Conservation (phyloP, 2,797 vertebrate species). For the Molossus alvarezi region DNA sequence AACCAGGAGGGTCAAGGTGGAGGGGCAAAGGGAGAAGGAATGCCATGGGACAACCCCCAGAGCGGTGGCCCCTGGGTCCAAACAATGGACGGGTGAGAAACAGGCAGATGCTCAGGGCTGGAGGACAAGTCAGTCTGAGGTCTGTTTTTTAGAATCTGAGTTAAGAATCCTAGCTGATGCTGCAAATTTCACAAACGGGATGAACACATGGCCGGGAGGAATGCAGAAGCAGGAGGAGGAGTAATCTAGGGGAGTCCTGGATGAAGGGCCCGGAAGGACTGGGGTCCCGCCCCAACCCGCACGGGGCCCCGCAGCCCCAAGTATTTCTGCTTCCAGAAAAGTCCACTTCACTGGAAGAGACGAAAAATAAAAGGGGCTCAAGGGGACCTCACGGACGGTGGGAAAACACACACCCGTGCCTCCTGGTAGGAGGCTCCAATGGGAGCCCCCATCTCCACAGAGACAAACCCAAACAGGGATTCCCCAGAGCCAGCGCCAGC, state of each 20-base stretch:
- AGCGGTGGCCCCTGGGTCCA: background rate
- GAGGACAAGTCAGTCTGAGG: too few relatives aligned
- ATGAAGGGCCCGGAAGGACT: too few relatives aligned
- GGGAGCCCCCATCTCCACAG: background rate
- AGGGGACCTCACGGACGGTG: background rate
- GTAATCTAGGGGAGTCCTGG: accelerated
- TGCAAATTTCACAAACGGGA: accelerated
- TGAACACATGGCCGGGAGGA: too few relatives aligned
- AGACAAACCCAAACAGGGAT: background rate
- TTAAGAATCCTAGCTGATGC: background rate
- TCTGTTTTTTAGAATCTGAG: too few relatives aligned
- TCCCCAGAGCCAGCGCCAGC: background rate
- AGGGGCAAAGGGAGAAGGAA: background rate
- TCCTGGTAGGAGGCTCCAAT: background rate
- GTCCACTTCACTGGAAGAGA: background rate
- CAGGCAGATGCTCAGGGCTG: too few relatives aligned
- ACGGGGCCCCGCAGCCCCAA: background rate
- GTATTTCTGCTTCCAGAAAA: background rate
- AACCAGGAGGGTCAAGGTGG: background rate
- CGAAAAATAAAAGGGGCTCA: background rate
- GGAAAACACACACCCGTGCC: too few relatives aligned
- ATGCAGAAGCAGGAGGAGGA: accelerated
- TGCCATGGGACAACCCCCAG: accelerated
- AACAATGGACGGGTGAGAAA: too few relatives aligned
- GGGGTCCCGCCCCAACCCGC: background rate